Base-by-base conservation (phyloP, 2,888 invertebrate genomes). In the Zootermopsis nevadensis region DNA sequence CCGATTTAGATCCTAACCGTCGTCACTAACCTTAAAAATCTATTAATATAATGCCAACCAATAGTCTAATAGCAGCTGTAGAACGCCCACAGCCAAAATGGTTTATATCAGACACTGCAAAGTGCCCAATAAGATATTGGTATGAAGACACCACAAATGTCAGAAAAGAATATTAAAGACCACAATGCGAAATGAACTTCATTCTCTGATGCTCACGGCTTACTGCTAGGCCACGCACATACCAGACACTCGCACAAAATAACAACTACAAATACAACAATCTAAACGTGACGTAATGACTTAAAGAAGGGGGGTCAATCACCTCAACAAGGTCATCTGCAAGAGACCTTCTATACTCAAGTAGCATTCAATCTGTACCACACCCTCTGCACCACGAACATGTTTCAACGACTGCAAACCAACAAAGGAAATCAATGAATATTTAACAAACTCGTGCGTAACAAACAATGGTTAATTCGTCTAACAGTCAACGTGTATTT, bases 241-340 rank as follows among this genome's bases (percentile, higher is more conserved):
- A 79, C 79, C 79, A 79, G 79, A 79, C 79, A 53, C 66, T 79
- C 79, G 79, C 79, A 66, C 79, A 79, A 77, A 81, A 66, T 72
- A 81, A 81, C 48, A 53, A 53, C 22, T 69, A 72, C 53, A 55
- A 82, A 24, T 77, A 82, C 72, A 53, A 55, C 53, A 72, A 83
- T 72, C 80, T 67, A 72, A 79, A 69, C 80, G 80, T 83, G 83
- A 83, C 83, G 83, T 83, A 80, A 83, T 33, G 33, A 66, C 66
- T 48, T 42, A 42, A 30, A 30, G 42, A 79, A 24, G 82, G 22
- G 81, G 77, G 83, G 81, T 81, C 83, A 83, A 81, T 77, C 76
- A 55, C 81, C 83, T 81, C 77, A 33, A 33, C 83, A 83, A 83
- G 83, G 83, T 83, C 83, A 81, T 81, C 24, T 83, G 31, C 53